Base-by-base conservation (phyloP, 2,888 invertebrate genomes). In the Nowickia ferox region DNA sequence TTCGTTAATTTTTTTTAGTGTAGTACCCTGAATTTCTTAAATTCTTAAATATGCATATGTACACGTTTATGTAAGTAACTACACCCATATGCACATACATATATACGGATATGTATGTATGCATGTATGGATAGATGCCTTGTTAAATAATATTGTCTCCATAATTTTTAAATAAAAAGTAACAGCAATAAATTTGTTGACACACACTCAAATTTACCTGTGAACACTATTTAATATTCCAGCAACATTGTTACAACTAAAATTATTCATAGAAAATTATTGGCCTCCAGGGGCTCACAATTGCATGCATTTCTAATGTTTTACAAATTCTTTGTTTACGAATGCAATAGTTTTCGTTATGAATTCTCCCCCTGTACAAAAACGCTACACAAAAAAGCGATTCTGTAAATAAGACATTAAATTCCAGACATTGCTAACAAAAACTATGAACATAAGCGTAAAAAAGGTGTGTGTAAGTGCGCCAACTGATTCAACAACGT, bases 271-370 rank as follows among this genome's bases (percentile, higher is more conserved):
- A 63, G 46, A 82, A 74, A 80, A 77, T 68, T 78, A 82, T 86
- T 83, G 57, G 74, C 78, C 85, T 85, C 85, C 48, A 78, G 85
- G 68, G 85, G 74, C 55, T 68, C 40, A 55, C 81, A 51, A 51
- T 48, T 75, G n/a, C 69, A 61, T 86, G 78, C 83, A 83, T 82
- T 86, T 86, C 65, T 75, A 85, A 82, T 79, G 30, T 69, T 59
- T 75, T 30, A 74, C 66, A 74, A 80, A 75, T 81, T 75, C 66
- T 74, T 75, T 75, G 51, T 81, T 81, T 42, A 61, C 44, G n/a
- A 57, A 1, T 57, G 1, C 40, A 46, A 55, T 38, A 38, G 9
- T 40, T 77, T 59, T 61, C 13, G 22, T 59, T 57, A 51, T 51
- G 51, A 22, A 42, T 78, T 51, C 44, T 17, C 40, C 63, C 59